Conservation (phyloP, 2,797 vertebrate genomes). For the Xenops minutus region DNA sequence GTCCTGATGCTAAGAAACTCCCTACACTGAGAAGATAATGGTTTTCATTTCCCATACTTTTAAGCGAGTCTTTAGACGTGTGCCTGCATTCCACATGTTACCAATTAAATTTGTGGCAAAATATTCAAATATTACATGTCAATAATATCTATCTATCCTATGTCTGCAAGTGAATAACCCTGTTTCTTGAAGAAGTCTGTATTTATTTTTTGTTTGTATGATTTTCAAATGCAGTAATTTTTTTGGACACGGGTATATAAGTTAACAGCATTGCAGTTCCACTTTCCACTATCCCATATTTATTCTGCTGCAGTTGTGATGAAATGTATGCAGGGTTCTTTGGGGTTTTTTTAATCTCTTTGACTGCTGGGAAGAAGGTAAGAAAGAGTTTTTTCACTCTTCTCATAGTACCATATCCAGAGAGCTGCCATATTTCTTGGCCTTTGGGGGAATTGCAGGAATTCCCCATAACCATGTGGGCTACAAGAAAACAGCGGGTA, state of each 20-base stretch:
- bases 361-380: not conserved
- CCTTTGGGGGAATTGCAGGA: not conserved
- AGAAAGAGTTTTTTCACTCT: not conserved
- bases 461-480: not conserved
- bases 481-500: accelerated
- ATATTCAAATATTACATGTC: not conserved
- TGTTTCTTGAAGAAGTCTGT: not conserved
- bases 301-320: not conserved
- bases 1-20: not conserved
- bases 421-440: not conserved
- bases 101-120: not conserved
- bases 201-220: not conserved
- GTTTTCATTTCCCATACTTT: not conserved
- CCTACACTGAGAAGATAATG: not conserved
- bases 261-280: not conserved
- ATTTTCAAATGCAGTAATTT: not conserved
- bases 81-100: not conserved
- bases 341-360: not conserved
- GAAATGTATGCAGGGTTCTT: not conserved
- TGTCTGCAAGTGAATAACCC: not conserved
- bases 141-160: not conserved
- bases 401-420: accelerated
- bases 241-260: not conserved
- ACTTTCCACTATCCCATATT: not conserved
- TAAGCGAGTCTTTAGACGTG: not conserved